Evolutionary conservation across 2,888 invertebrate species (phyloP).

Genomic region (Opisthograptis luteolata): DNA sequence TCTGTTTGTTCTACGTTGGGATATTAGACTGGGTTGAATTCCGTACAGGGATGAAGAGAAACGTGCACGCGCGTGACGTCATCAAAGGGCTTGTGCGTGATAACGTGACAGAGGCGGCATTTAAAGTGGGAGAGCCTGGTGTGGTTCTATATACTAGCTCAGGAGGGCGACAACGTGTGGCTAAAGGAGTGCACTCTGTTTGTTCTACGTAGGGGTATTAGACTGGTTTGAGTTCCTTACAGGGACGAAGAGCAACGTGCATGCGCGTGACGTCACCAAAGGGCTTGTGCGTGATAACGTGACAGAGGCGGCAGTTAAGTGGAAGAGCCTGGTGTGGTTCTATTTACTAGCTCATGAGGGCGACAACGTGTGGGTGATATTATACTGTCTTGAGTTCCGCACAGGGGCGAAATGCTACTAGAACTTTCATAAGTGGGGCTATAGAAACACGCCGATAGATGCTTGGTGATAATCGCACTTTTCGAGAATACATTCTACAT

Average conservation of each 20-base stretch:
- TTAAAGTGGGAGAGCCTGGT: conserved; percentile 98
- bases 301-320: conserved; percentile 91
- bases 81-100: conserved; percentile 91
- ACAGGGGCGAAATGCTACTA: too few relatives aligned
- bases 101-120: conserved; percentile 90
- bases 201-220: too few relatives aligned
- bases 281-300: conserved; percentile 92
- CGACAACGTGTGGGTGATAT: conserved; percentile 93
- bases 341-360: conserved; percentile 95
- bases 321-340: conserved; percentile 97
- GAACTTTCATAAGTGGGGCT: too few relatives aligned
- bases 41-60: too few relatives aligned
- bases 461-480: too few relatives aligned
- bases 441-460: too few relatives aligned
- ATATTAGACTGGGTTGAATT: too few relatives aligned
- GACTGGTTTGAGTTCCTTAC: too few relatives aligned
- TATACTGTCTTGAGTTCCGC: too few relatives aligned
- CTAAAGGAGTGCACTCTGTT: conserved; percentile 94
- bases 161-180: conserved; percentile 91
- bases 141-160: conserved; percentile 96
- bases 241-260: too few relatives aligned
- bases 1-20: too few relatives aligned
- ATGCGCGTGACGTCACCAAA: conserved; percentile 95
- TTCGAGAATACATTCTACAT: too few relatives aligned
- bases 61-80: conserved; percentile 95